Base-by-base conservation (phyloP, 2,888 invertebrate genomes). In the Brenthis hecate region DNA sequence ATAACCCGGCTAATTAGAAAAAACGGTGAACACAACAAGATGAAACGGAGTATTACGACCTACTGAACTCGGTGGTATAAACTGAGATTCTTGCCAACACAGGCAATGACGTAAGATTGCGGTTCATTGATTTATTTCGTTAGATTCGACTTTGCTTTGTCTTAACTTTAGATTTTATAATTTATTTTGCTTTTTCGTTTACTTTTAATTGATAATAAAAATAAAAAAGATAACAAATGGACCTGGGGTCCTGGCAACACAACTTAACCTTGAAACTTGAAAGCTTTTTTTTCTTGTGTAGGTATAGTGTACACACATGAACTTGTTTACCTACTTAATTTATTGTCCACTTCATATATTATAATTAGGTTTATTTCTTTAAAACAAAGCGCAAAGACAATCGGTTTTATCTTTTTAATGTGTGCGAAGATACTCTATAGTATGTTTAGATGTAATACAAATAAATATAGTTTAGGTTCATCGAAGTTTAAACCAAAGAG, bases 21-120 rank as follows among this genome's bases (percentile, higher is more conserved):
- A 53, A 55, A 55, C 50, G 43, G 36, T 47, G 43, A n/a, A 13
- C 13, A 47, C 66, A 50, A 60, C 63, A 16, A 61, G 56, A 64
- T 61, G 19, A 48, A 51, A 47, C 54, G n/a, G 19, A 14, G 64
- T 56, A 61, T 60, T 19, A 57, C 69, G 73, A 75, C 73, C 78
- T 78, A 78, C 76, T 75, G 13, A 77, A 82, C 72, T 76, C 76
- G 63, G 83, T 73, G 75, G 87, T 51, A 13, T 77, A 78, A 61
- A 62, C 64, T 48, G 71, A 80, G 77, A 85, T 82, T 80, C 79
- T 85, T 87, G 88, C 89, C 89, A 89, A 85, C 81, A 77, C 73
- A 80, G 71, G 75, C 76, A 76, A 85, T 90, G 90, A 90, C 89
- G 90, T 89, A 83, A 89, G 75, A 56, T 53, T 58, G 56, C 28